Base-by-base conservation (phyloP, 2,888 invertebrate species). In the Eudemis profundana region DNA sequence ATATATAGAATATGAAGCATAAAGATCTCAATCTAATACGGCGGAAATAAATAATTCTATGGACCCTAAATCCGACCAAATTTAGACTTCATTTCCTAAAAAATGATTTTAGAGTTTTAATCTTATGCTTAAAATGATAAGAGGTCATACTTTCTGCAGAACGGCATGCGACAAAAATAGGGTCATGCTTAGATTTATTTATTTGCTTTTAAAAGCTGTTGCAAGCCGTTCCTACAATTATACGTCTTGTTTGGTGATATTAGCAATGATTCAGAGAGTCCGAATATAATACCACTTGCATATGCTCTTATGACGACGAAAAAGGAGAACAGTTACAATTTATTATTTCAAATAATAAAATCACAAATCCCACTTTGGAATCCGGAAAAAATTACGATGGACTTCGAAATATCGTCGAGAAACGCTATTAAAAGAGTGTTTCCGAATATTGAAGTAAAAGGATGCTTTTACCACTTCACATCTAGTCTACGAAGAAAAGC, bases 321-420 rank as follows among this genome's bases (percentile, higher is more conserved):
- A 40, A 54, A 54, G 36, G 40, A 54, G 42, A 42, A 42, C 12
- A 42, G 15, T 23, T 54, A 54, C 40, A 42, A 42, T 19, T 12
- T 27, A 42, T 42, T 54, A 27, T 54, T 54, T 42, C 14, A 42
- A 54, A 42, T 54, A 5, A 54, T 54, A 23, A 27, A 54, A 17
- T 29, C 27, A 10, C 17, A 51, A 51, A 51, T 51, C 23, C 47
- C 47, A 23, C 23, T 23, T 14, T 27, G 47, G 47, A 47, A 47
- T n/a, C 23, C 47, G 47, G n/a, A 44, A 47, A 47, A 47, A 47
- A 47, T 47, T 47, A 47, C 47, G n/a, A 23, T 47, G 4, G 23
- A 47, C 47, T 47, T 47, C 14, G 47, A 19, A 44, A 10, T 44
- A 19, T 17, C 21, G 12, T 19, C 44, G 19, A 44, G 44, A 8